phyloP scores from a whole-genome alignment of 2,888 invertebrate species.

The Anthophora plumipes region DNA sequence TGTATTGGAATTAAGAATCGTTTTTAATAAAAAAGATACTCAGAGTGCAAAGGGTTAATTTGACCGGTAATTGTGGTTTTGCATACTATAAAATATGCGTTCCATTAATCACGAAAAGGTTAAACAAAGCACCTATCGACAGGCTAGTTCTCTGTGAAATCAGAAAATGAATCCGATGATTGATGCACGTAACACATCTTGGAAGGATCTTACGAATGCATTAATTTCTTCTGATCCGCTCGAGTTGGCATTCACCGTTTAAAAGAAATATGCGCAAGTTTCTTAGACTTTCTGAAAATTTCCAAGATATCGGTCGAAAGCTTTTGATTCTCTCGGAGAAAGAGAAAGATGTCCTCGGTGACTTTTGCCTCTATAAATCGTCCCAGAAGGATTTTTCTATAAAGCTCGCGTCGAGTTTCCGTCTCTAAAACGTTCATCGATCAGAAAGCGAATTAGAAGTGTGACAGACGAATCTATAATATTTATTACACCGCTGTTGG shows the following conservation, averaged over 20 bases:
- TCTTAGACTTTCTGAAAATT: constrained; percentile 11
- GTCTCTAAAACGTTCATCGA: constrained; percentile 23
- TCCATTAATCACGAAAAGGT: too few relatives aligned
- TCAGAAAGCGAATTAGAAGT: background rate
- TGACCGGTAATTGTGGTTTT: too few relatives aligned
- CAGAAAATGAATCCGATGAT: constrained; percentile 46
- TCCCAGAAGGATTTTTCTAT: background rate
- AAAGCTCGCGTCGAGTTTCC: background rate
- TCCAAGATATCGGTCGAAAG: constrained; percentile 14
- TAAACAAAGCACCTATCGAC: background rate
- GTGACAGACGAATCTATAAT: too few relatives aligned
- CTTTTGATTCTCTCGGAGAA: background rate
- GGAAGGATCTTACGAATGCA: constrained; percentile 20
- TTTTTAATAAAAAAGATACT: too few relatives aligned
- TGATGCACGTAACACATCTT: constrained; percentile 36
- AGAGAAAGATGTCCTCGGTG: background rate
- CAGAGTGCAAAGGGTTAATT: too few relatives aligned
- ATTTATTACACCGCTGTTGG: too few relatives aligned
- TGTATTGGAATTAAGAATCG: too few relatives aligned
- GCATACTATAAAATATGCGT: too few relatives aligned
- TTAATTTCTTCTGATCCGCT: constrained; percentile 23
- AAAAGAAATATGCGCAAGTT: constrained; percentile 22
- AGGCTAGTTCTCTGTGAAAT: constrained; percentile 47
- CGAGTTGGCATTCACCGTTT: background rate
- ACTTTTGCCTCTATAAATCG: constrained; percentile 34